Percentiles rank a stretch among this genome's conserved stretches.
phyloP scores from a whole-genome alignment of 2,113 vertebrate genomes.

The Gopherus flavomarginatus region DNA sequence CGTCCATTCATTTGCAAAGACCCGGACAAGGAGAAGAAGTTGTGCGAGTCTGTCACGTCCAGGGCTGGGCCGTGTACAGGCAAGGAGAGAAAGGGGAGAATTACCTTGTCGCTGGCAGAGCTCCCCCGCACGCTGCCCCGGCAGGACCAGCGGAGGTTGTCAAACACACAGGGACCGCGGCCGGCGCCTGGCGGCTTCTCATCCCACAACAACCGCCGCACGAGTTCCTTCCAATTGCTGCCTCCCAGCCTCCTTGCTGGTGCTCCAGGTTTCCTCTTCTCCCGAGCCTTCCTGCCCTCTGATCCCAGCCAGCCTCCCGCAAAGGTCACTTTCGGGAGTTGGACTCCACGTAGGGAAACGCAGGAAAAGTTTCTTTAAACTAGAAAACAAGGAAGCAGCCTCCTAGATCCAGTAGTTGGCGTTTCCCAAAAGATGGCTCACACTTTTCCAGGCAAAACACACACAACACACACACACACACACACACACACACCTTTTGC shows the following conservation, averaged over 20 bases:
- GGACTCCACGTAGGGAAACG: background rate
- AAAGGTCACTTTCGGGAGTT: no score
- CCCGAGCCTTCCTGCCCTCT: background rate
- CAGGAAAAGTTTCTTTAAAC: background rate
- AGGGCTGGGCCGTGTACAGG: no score
- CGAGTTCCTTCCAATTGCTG: background rate
- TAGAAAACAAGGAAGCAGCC: background rate
- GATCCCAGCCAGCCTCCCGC: no score
- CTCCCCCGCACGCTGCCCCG: background rate
- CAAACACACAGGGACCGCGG: background rate
- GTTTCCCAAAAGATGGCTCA: background rate
- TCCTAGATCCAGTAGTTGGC: no score
- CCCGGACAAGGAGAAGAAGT: no score
- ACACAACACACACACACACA: background rate
- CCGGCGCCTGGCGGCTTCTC: background rate
- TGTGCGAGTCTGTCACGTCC: no score
- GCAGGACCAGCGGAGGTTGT: background rate
- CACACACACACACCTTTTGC: no score
- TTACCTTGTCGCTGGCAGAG: background rate
- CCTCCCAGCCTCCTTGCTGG: background rate
- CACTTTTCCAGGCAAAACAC: background rate
- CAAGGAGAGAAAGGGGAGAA: fast-evolving
- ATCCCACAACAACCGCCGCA: background rate
- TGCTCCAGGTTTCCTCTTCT: background rate
- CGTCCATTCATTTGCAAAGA: no score